phyloP scores from a whole-genome alignment of 2,797 vertebrate species.

The Notamacropus eugenii region DNA sequence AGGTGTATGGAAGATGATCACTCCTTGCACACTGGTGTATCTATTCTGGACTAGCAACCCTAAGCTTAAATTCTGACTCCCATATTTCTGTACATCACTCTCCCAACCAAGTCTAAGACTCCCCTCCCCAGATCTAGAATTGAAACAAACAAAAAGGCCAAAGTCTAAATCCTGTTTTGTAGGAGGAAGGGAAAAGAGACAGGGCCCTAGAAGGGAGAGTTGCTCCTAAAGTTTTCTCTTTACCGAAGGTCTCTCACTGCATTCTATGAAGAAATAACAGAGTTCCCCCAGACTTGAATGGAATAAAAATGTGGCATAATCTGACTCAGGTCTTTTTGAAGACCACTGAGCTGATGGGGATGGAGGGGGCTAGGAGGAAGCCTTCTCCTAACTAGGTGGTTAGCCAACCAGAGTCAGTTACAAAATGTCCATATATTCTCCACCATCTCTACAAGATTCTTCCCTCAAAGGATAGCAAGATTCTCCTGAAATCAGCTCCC shows the following conservation, averaged over 20 bases:
- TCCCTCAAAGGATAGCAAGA: background rate
- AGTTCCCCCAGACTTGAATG: background rate
- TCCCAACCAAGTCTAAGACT: background rate
- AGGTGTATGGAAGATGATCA: background rate
- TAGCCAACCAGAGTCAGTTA: background rate
- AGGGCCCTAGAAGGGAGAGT: background rate
- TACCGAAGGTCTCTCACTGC: background rate
- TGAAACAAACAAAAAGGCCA: background rate
- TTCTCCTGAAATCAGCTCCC: background rate
- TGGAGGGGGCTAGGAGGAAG: background rate
- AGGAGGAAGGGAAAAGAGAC: background rate
- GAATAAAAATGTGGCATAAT: background rate
- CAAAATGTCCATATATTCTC: background rate
- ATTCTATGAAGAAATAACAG: background rate
- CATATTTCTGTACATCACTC: background rate
- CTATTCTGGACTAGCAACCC: background rate
- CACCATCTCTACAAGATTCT: background rate
- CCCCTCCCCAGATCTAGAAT: background rate
- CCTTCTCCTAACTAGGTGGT: background rate
- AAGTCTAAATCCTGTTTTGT: background rate
- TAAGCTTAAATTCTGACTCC: background rate
- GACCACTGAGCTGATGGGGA: background rate
- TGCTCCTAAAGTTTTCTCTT: background rate
- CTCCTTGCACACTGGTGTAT: background rate
- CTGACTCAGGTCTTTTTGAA: background rate